These are phyloP conservation scores for Zaprionus kolodkinae DNA, from an alignment of 1,140 invertebrate species.

Conservation along the genomic window DNA sequence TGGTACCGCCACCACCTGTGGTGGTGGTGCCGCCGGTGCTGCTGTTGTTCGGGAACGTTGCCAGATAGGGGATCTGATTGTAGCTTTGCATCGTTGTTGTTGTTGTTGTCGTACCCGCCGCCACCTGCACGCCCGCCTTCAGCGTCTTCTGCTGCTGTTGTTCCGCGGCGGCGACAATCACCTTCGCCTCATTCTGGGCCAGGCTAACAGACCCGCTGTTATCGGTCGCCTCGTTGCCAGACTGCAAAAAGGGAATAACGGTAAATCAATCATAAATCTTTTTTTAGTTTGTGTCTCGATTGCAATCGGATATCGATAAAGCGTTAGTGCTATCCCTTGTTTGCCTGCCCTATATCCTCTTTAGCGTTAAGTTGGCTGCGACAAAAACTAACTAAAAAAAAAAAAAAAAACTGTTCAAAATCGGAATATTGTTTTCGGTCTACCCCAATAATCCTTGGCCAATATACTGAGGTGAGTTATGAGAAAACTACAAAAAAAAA, in stretches of 20 bases:
- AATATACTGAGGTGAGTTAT: background rate
- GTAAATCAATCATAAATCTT: background rate
- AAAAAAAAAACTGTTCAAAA: too few relatives aligned
- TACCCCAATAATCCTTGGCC: background rate
- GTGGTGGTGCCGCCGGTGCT: conserved; percentile 37
- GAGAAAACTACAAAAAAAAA: background rate
- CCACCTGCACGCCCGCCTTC: conserved; percentile 46
- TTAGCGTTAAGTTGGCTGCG: too few relatives aligned
- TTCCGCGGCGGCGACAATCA: conserved; percentile 67
- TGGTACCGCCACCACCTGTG: conserved; percentile 38
- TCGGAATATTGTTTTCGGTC: too few relatives aligned
- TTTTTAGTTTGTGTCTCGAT: background rate
- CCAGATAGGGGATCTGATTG: conserved; percentile 80
- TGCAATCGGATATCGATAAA: background rate
- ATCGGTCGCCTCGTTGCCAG: conserved; percentile 58
- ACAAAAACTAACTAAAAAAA: too few relatives aligned
- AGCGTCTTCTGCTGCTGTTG: conserved; percentile 60
- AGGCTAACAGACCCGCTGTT: conserved; percentile 83
- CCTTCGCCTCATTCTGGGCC: conserved; percentile 74
- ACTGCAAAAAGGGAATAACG: conserved; percentile 35
- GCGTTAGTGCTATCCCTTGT: background rate
- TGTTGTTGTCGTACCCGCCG: conserved; percentile 22
- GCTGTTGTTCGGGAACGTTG: conserved; percentile 73
- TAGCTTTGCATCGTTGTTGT: conserved; percentile 63
- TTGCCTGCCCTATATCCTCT: background rate